phyloP scores from a whole-genome alignment of 2,797 vertebrate species.

The Phoxinus dragarum region DNA sequence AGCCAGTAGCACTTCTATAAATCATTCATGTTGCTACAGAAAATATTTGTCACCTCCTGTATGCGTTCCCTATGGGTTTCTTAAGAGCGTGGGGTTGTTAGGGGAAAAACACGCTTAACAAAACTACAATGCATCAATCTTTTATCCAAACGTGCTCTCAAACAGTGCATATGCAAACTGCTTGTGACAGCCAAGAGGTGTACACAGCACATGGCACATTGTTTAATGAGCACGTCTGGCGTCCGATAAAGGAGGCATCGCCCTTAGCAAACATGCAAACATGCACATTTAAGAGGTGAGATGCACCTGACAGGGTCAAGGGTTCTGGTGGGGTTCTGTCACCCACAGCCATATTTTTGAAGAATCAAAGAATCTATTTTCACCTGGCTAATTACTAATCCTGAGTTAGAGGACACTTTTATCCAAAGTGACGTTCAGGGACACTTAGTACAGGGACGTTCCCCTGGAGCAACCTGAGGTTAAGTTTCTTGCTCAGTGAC shows the following conservation, averaged over 20 bases:
- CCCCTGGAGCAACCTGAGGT: background rate
- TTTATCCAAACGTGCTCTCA: conserved; percentile 39
- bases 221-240: conserved; percentile 41
- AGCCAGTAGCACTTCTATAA: conserved; percentile 52
- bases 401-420: conserved; percentile 14
- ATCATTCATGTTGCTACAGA: conserved; percentile 38
- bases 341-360: conserved; percentile 12
- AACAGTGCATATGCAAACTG: conserved; percentile 37
- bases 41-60: conserved; percentile 32
- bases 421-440: conserved; percentile 1
- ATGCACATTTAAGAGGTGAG: conserved; percentile 12
- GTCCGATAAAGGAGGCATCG: background rate
- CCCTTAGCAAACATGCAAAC: conserved; percentile 14
- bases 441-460: background rate
- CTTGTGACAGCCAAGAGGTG: conserved; percentile 44
- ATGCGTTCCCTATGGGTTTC: conserved; percentile 17
- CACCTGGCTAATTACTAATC: conserved; percentile 27
- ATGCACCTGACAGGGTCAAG: conserved; percentile 30
- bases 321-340: conserved; percentile 15
- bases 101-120: conserved; percentile 21
- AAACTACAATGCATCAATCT: conserved; percentile 47
- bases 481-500: background rate
- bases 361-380: background rate
- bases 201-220: conserved; percentile 19
- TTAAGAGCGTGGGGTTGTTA: conserved; percentile 3